phyloP scores from a whole-genome alignment of 2,888 invertebrate species.

The Drosophila subquinaria region DNA sequence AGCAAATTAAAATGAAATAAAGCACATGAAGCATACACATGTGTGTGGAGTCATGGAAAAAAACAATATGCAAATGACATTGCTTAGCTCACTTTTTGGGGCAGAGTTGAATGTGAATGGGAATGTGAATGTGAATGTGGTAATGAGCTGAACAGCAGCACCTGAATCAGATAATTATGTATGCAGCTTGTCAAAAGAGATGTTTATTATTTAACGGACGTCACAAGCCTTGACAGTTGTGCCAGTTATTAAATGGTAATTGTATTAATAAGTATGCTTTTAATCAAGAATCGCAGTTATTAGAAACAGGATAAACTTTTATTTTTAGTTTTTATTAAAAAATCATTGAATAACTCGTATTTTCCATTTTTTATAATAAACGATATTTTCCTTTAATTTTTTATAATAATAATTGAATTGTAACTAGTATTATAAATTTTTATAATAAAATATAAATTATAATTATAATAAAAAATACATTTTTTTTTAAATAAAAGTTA shows the following conservation, averaged over 20 bases:
- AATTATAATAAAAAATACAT: too few relatives aligned
- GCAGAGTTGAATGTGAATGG: slow-evolving; percentile 13
- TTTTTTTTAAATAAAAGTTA: too few relatives aligned
- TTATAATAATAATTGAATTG: too few relatives aligned
- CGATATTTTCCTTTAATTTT: too few relatives aligned
- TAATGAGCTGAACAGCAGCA: slow-evolving; percentile 27
- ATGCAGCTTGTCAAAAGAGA: slow-evolving; percentile 14
- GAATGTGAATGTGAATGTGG: slow-evolving; percentile 15
- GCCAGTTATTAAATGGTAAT: not conserved
- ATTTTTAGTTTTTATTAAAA: too few relatives aligned
- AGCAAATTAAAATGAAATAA: slow-evolving; percentile 70
- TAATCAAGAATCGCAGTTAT: too few relatives aligned
- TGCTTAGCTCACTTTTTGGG: slow-evolving; percentile 41
- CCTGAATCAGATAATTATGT: slow-evolving; percentile 36
- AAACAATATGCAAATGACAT: slow-evolving; percentile 71
- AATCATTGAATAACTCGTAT: too few relatives aligned
- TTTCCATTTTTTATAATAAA: too few relatives aligned
- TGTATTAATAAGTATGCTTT: not conserved
- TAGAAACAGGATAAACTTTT: too few relatives aligned
- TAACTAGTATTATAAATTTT: too few relatives aligned
- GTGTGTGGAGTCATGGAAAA: slow-evolving; percentile 16
- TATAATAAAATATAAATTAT: too few relatives aligned
- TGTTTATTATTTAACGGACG: slow-evolving; percentile 1
- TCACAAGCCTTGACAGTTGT: not conserved
- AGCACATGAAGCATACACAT: slow-evolving; percentile 40